Evolutionary conservation across 2,888 invertebrate genomes (phyloP).

Genomic region (Agrypnus murinus): DNA sequence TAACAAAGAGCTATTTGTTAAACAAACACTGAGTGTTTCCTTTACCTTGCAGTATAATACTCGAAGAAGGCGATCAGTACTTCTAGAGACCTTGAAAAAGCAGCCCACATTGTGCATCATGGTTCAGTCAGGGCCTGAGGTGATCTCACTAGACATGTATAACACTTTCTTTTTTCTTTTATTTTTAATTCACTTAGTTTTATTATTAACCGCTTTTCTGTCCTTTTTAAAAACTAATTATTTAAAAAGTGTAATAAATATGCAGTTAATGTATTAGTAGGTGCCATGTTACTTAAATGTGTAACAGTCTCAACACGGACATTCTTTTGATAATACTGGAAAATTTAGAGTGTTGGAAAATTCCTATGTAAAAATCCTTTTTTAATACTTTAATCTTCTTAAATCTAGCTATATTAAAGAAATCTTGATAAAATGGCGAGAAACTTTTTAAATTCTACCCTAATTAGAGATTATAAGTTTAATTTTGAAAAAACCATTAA

Average conservation of each 20-base stretch:
- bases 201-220: constrained; percentile 17
- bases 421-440: background rate
- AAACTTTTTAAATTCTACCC: constrained; percentile 10
- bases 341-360: too few relatives aligned
- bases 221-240: background rate
- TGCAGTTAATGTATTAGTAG: too few relatives aligned
- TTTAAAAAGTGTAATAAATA: too few relatives aligned
- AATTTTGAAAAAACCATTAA: constrained; percentile 16
- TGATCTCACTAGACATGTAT: constrained; percentile 45
- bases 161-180: constrained; percentile 21
- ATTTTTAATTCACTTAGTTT: constrained; percentile 31
- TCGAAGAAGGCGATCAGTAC: constrained; percentile 89
- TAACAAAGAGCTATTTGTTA: constrained; percentile 15
- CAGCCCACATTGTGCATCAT: constrained; percentile 84
- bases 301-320: too few relatives aligned
- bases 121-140: constrained; percentile 53
- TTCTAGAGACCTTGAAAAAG: constrained; percentile 86
- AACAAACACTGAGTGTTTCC: constrained; percentile 15
- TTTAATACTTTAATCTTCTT: too few relatives aligned
- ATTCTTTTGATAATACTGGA: too few relatives aligned
- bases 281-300: too few relatives aligned
- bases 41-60: constrained; percentile 85
- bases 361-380: too few relatives aligned
- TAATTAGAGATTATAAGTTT: constrained; percentile 14
- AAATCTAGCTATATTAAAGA: too few relatives aligned